Evolutionary conservation across 2,113 vertebrate genomes (phyloP), one percentile per base, ranked within the genome.

Genomic region (Calonectris borealis): DNA sequence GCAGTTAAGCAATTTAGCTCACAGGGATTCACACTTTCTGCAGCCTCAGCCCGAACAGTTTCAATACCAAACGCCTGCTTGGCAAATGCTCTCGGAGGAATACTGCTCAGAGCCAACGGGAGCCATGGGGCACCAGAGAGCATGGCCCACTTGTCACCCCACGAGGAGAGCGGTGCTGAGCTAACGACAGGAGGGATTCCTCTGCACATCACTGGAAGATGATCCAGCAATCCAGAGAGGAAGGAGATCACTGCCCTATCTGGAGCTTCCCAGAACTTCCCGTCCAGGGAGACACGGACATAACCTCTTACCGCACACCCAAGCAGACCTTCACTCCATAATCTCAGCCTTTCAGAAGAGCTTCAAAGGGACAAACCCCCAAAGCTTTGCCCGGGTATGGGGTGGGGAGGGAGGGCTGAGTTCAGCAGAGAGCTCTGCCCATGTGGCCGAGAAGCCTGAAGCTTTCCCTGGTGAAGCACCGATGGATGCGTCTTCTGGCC

Each of bases 251-350:
- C 34, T 40, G 58, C 32, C 26, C 38, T 4, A 0, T 1, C 62
- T n/a, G 58, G 44, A 64, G n/a, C 40, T 52, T 62, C 71, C 65
- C 64, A 21, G 69, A 15, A 10, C 6, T 15, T 44, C 18, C 34
- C 0, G 0, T 26, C 8, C 24, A 12, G 44, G 40, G 21, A 40
- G 20, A 48, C 21, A 4, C 0, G 0, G 10, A 16, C n/a, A 32
- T 6, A 38, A 68, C 13, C 78, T 75, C 46, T 55, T 55, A 32
- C 4, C 64, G 20, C 25, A 6, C 7, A 54, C 34, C 22, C 58
- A 2, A 55, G 26, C 38, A 72, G 13, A 25, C 15, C 40, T 70
- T 81, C 3, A 17, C 24, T 42, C 26, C 36, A 22, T 42, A 31
- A 1, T 8, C 3, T 0, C 19, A 51, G 26, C 44, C 62, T 77